Percentiles rank a stretch among this genome's conserved stretches.
Conservation (phyloP, 2,888 invertebrate species). For the Nowickia ferox region DNA sequence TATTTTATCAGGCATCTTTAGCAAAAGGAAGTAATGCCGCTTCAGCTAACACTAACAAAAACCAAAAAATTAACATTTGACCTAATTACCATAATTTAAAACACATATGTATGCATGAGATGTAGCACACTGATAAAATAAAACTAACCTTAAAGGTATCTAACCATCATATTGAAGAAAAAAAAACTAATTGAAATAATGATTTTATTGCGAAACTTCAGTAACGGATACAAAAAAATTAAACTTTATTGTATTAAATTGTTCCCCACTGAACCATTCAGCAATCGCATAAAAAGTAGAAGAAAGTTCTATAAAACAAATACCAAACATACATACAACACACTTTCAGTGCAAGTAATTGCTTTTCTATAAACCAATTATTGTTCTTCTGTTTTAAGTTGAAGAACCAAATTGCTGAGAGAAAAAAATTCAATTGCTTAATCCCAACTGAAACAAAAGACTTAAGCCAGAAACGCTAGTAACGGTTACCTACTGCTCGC, state of each 20-base stretch:
- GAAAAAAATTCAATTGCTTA: slow-evolving; percentile 43
- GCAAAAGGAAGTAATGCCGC: too few species aligned
- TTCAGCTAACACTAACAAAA: too few species aligned
- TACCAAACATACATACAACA: slow-evolving; percentile 27
- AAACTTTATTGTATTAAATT: slow-evolving; percentile 17
- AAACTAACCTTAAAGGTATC: too few species aligned
- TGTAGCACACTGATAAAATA: too few species aligned
- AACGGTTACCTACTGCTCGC: background rate
- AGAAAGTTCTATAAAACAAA: slow-evolving; percentile 34
- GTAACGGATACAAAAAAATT: slow-evolving; percentile 14
- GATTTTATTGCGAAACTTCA: background rate
- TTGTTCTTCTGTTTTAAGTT: slow-evolving; percentile 6
- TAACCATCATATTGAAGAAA: too few species aligned
- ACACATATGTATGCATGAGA: background rate
- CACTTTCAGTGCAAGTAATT: slow-evolving; percentile 22
- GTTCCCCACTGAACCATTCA: background rate
- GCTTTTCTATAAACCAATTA: slow-evolving; percentile 42
- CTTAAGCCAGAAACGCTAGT: slow-evolving; percentile 57
- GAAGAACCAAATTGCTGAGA: background rate
- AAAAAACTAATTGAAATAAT: too few species aligned
- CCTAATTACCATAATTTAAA: slow-evolving; percentile 57
- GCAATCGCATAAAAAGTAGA: background rate
- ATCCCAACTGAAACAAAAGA: slow-evolving; percentile 54
- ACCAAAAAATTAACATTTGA: background rate
- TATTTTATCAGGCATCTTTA: too few species aligned